phyloP scores from a whole-genome alignment of 2,888 invertebrate genomes.

The Fragum sueziense region DNA sequence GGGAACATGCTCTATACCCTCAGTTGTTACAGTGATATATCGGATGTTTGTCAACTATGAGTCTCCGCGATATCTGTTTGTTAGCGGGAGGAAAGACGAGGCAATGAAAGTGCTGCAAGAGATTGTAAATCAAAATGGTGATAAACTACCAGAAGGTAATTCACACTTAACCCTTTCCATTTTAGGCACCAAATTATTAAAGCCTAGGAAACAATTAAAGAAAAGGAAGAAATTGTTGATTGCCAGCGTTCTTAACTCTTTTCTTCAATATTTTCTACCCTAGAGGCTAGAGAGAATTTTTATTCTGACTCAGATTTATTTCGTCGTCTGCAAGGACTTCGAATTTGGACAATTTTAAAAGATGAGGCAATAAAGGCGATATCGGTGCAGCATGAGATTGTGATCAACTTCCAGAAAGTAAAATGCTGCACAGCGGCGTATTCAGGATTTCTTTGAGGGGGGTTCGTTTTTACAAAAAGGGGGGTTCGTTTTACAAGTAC shows the following conservation, averaged over 20 bases:
- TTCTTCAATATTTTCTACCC: too few species aligned
- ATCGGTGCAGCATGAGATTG: too few species aligned
- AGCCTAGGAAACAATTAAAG: background rate
- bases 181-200: background rate
- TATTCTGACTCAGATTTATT: background rate
- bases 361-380: too few species aligned
- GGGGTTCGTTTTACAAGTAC: too few species aligned
- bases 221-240: background rate
- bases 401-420: too few species aligned
- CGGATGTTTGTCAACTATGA: conserved; percentile 66
- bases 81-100: conserved; percentile 63
- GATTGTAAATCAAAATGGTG: conserved; percentile 67
- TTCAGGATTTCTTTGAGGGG: too few species aligned
- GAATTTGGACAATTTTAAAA: background rate
- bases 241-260: background rate
- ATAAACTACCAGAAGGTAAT: conserved; percentile 59
- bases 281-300: background rate
- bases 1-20: conserved; percentile 70
- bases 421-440: too few species aligned
- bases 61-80: conserved; percentile 72
- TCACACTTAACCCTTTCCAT: too few species aligned
- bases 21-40: conserved; percentile 62
- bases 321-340: background rate
- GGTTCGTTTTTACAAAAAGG: too few species aligned
- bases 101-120: conserved; percentile 64